Evolutionary conservation across 2,113 vertebrate genomes (phyloP).

Genomic region (Ivindomyrus marchei): DNA sequence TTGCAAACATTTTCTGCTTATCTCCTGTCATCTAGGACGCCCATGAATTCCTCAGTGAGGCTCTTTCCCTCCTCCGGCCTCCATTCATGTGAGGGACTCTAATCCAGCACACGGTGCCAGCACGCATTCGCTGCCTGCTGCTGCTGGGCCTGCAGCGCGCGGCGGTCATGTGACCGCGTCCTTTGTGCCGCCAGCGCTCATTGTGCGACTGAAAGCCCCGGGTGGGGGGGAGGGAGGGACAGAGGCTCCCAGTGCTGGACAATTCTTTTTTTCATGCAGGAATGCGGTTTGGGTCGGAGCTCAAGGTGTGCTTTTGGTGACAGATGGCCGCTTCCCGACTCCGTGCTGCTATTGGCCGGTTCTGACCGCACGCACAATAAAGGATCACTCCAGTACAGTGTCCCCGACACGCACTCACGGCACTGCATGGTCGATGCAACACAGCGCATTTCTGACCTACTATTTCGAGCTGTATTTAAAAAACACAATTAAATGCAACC

Average conservation of each 20-base stretch:
- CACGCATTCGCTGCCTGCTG: slow-evolving; percentile 13
- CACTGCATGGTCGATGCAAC: neutral
- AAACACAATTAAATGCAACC: neutral
- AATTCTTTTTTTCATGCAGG: neutral
- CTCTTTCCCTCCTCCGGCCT: slow-evolving; percentile 42
- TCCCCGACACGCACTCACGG: neutral
- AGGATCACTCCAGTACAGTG: neutral
- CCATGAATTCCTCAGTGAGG: too few relatives aligned
- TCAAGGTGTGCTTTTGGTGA: neutral
- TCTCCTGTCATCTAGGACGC: too few relatives aligned
- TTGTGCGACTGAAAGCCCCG: neutral
- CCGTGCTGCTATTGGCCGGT: neutral
- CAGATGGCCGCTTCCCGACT: neutral
- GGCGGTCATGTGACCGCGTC: slow-evolving; percentile 51
- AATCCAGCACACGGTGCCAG: slow-evolving; percentile 41
- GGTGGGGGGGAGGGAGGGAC: neutral
- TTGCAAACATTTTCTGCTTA: too few relatives aligned
- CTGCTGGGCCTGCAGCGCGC: slow-evolving; percentile 4
- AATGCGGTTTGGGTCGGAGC: neutral
- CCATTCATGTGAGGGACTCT: slow-evolving; percentile 44
- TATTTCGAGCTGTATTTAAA: neutral
- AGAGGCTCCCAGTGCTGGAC: neutral
- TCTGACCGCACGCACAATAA: neutral
- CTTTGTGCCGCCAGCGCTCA: slow-evolving; percentile 28
- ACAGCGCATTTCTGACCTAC: neutral